Evolutionary conservation across 1,140 invertebrate species (phyloP).

Genomic region (Anastrepha obliqua): DNA sequence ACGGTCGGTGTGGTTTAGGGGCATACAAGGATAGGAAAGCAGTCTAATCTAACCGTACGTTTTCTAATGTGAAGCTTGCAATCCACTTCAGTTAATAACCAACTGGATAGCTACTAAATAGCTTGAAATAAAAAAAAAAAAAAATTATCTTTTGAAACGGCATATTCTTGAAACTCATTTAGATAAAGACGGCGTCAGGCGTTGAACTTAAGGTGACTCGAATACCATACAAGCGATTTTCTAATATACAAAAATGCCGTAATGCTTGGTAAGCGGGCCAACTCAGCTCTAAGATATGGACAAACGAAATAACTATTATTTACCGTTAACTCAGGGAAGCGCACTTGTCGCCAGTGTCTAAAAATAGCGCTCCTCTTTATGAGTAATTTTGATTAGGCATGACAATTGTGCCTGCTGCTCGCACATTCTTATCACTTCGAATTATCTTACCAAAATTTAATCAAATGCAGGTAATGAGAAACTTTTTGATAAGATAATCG

Average conservation of each 20-base stretch:
- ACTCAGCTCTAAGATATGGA: slow-evolving; percentile 57
- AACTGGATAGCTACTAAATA: too few species aligned
- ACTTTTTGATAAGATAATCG: not conserved
- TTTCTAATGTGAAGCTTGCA: too few species aligned
- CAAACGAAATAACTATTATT: slow-evolving; percentile 27
- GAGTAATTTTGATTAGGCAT: slow-evolving; percentile 3
- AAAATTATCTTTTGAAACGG: not conserved
- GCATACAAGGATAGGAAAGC: too few species aligned
- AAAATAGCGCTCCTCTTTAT: slow-evolving; percentile 45
- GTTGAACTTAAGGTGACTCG: slow-evolving; percentile 60
- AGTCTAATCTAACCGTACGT: too few species aligned
- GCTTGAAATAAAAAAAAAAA: not conserved
- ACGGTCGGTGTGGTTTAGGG: too few species aligned
- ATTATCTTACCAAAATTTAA: not conserved
- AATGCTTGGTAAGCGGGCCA: slow-evolving; percentile 58
- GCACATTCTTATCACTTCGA: not conserved
- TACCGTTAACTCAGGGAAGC: not conserved
- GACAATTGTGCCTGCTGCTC: not conserved
- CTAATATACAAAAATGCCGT: slow-evolving; percentile 54
- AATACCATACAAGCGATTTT: slow-evolving; percentile 56
- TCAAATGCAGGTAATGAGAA: not conserved
- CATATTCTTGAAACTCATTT: slow-evolving; percentile 53
- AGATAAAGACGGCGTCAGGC: slow-evolving; percentile 55
- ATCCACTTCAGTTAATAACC: too few species aligned
- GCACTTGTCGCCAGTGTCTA: not conserved